phyloP scores from a whole-genome alignment of 2,888 invertebrate genomes.

The Vanessa cardui region DNA sequence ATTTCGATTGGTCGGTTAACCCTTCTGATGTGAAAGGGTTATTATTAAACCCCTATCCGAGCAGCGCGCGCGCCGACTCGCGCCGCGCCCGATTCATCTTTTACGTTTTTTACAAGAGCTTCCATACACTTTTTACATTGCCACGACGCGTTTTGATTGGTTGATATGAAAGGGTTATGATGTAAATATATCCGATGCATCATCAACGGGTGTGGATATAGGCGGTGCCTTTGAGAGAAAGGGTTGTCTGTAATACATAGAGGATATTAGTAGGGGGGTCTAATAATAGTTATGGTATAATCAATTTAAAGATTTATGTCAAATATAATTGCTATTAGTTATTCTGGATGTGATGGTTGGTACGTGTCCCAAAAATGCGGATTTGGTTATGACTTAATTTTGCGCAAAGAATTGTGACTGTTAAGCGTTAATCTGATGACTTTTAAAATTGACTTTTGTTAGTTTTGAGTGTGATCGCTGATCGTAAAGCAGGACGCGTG shows the following conservation, averaged over 20 bases:
- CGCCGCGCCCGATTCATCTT: constrained; percentile 55
- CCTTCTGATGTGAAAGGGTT: constrained; percentile 76
- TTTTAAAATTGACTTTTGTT: constrained; percentile 72
- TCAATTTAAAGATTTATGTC: neutral
- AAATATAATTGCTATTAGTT: neutral
- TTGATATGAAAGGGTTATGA: constrained; percentile 76
- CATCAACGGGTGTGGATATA: constrained; percentile 51
- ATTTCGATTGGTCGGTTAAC: constrained; percentile 72
- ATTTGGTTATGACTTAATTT: constrained; percentile 43
- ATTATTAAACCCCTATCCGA: constrained; percentile 68
- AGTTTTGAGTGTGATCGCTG: constrained; percentile 58
- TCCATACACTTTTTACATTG: constrained; percentile 66
- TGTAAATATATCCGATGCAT: constrained; percentile 67
- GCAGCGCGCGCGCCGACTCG: constrained; percentile 65
- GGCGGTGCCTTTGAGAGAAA: constrained; percentile 54
- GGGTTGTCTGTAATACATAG: constrained; percentile 33
- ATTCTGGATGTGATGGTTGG: constrained; percentile 14
- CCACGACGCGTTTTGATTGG: constrained; percentile 62
- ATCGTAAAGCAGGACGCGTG: constrained; percentile 56
- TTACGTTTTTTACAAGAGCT: constrained; percentile 69
- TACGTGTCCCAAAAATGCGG: constrained; percentile 23
- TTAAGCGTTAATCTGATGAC: constrained; percentile 64
- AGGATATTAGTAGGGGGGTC: constrained; percentile 11
- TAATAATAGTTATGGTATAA: neutral
- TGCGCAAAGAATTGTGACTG: constrained; percentile 51